Conservation (phyloP, 2,888 invertebrate genomes). For the Apodemia hepburni region DNA sequence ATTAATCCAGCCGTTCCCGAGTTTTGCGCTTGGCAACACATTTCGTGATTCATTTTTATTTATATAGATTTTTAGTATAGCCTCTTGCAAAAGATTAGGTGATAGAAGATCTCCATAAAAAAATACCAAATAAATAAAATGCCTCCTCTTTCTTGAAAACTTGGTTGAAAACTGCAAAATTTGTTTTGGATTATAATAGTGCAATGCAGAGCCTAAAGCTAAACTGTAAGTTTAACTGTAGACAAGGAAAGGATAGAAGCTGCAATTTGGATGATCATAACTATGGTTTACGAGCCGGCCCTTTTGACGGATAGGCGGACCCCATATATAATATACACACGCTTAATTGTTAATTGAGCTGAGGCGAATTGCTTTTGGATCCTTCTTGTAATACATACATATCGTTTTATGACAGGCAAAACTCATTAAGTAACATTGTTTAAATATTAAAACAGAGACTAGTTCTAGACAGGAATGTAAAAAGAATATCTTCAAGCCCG, state of each 20-base stretch:
- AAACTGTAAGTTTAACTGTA: constrained; percentile 28
- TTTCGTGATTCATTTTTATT: too few relatives aligned
- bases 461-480: too few relatives aligned
- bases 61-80: too few relatives aligned
- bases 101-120: too few relatives aligned
- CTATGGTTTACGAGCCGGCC: constrained; percentile 49
- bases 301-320: constrained; percentile 37
- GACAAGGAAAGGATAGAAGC: constrained; percentile 38
- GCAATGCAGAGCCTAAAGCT: constrained; percentile 23
- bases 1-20: too few relatives aligned
- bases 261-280: constrained; percentile 51
- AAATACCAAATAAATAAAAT: too few relatives aligned
- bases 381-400: neutral
- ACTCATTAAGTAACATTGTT: too few relatives aligned
- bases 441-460: too few relatives aligned
- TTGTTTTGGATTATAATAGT: constrained; percentile 14
- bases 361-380: neutral
- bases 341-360: neutral
- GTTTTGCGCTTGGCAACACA: too few relatives aligned
- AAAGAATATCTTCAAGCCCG: too few relatives aligned
- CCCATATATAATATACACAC: constrained; percentile 19
- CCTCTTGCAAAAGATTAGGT: too few relatives aligned
- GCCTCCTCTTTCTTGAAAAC: neutral
- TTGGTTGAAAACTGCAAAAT: neutral
- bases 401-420: too few relatives aligned